These are phyloP conservation scores for Alouatta caraya DNA, from an alignment of 2,797 vertebrate species.

Conservation along the genomic window DNA sequence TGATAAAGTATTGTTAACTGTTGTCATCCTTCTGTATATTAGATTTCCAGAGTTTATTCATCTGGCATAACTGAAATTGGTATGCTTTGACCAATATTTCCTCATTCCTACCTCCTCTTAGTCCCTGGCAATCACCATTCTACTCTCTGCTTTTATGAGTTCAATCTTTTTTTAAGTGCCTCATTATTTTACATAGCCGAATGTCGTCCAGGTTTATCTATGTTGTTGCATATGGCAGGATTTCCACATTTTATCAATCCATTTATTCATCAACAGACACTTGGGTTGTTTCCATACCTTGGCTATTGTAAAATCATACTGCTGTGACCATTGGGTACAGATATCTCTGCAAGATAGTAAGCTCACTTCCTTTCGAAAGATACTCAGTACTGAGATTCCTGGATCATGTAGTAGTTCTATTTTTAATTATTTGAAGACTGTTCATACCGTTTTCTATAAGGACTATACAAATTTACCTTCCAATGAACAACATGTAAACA, in stretches of 20 bases:
- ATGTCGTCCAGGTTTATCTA: background rate
- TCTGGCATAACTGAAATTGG: background rate
- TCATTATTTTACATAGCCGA: background rate
- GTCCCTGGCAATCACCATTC: background rate
- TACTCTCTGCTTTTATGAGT: background rate
- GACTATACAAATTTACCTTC: background rate
- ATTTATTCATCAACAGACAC: background rate
- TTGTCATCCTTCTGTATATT: background rate
- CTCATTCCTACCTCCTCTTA: background rate
- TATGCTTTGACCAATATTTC: background rate
- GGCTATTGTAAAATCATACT: background rate
- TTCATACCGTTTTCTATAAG: background rate
- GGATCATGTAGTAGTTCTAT: background rate
- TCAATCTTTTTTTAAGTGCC: background rate
- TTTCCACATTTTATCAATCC: background rate
- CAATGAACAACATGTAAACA: background rate
- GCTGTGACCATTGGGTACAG: background rate
- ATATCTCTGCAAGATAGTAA: background rate
- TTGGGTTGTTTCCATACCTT: background rate
- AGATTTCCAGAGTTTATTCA: background rate
- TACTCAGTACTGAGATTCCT: background rate
- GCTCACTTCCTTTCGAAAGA: background rate
- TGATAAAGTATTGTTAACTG: background rate
- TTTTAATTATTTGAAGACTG: background rate
- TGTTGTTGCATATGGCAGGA: background rate